These are phyloP conservation scores for Cataglyphis altisquamis DNA, from an alignment of 2,888 invertebrate genomes.

Conservation along the genomic window DNA sequence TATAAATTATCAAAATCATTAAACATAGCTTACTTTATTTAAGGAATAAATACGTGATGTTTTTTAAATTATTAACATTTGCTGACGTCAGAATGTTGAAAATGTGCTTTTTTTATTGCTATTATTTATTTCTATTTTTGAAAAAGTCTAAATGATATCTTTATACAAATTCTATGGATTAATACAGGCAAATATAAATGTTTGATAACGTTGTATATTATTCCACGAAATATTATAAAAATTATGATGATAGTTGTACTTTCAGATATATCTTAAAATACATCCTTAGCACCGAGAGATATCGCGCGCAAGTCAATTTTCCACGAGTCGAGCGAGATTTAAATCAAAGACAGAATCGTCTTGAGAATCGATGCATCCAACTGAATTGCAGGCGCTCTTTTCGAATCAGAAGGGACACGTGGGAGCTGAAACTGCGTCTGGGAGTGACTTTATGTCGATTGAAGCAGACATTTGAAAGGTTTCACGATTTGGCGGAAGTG, in stretches of 20 bases:
- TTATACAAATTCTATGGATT: background rate
- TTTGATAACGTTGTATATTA: background rate
- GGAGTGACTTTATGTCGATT: constrained; percentile 44
- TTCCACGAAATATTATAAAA: background rate
- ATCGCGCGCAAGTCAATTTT: constrained; percentile 57
- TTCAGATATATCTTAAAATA: background rate
- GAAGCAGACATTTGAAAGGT: constrained; percentile 38
- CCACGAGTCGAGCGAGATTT: constrained; percentile 57
- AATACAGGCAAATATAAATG: background rate
- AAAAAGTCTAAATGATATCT: background rate
- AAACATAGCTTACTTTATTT: background rate
- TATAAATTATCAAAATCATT: no score
- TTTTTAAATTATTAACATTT: background rate
- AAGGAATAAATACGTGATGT: background rate
- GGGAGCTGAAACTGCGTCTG: constrained; percentile 35
- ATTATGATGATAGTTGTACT: constrained; percentile 6
- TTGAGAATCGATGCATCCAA: constrained; percentile 13
- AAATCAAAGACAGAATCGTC: constrained; percentile 58
- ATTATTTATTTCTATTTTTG: background rate
- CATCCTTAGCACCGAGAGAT: background rate
- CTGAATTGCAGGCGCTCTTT: constrained; percentile 22
- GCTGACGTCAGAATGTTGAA: background rate
- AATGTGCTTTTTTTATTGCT: background rate
- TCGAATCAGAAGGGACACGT: constrained; percentile 37
- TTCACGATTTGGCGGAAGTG: background rate